Conservation (phyloP, 2,797 vertebrate species). For the Ctenochaetus hawaiiensis region DNA sequence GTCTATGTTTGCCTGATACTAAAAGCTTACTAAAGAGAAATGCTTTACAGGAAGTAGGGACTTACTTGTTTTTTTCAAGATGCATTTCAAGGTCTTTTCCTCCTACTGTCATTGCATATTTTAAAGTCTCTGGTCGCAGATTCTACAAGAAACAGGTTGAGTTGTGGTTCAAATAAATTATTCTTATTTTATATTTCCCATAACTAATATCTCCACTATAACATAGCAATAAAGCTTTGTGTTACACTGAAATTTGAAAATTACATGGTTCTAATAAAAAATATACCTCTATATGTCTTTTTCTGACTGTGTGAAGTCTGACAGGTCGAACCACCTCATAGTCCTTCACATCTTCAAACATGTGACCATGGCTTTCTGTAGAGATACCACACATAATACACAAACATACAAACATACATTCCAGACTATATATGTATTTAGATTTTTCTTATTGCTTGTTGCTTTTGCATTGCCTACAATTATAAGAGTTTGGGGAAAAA, state of each 20-base stretch:
- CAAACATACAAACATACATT: no score
- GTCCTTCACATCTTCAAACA: constrained; percentile 59
- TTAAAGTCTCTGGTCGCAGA: constrained; percentile 70
- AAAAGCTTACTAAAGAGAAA: no score
- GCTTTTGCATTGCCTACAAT: no score
- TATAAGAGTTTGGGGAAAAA: no score
- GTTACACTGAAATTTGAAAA: background rate
- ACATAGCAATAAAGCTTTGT: background rate
- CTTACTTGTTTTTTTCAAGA: constrained; percentile 82
- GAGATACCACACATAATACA: constrained; percentile 14
- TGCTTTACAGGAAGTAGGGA: background rate
- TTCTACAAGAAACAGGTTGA: constrained; percentile 36
- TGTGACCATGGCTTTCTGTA: constrained; percentile 69
- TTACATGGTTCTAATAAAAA: background rate
- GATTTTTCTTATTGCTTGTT: no score
- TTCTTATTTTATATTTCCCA: background rate
- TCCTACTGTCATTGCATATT: constrained; percentile 79
- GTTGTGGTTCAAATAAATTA: background rate
- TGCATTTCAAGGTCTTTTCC: constrained; percentile 81
- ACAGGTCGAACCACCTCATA: constrained; percentile 84
- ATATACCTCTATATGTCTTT: constrained; percentile 79
- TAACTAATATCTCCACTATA: background rate
- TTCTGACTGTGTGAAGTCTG: constrained; percentile 78
- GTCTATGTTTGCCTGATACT: background rate
- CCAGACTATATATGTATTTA: no score